Percentiles rank a stretch among this genome's conserved stretches.
These are phyloP conservation scores for Melipona quadrifasciata DNA, from an alignment of 1,140 invertebrate genomes.

Conservation along the genomic window DNA sequence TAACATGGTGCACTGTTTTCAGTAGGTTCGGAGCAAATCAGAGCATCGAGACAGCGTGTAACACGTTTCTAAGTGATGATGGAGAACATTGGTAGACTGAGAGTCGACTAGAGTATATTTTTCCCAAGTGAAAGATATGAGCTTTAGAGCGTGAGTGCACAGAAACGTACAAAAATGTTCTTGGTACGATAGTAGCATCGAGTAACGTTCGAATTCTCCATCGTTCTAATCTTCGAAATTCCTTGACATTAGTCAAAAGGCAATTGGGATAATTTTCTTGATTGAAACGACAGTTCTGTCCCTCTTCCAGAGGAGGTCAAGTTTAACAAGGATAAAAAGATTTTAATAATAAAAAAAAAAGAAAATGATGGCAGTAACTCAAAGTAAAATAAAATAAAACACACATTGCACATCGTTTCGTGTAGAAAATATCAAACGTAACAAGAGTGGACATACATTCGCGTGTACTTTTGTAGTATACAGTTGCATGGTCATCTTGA, in stretches of 20 bases:
- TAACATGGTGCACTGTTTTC: neutral
- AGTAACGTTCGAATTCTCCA: neutral
- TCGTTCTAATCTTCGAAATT: neutral
- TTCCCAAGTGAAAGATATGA: neutral
- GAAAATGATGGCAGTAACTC: neutral
- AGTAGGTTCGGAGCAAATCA: neutral
- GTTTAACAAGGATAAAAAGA: neutral
- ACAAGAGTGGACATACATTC: neutral
- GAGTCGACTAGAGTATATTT: no score
- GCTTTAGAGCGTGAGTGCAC: neutral
- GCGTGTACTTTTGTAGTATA: neutral
- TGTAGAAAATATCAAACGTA: no score
- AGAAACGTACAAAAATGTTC: no score
- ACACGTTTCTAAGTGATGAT: neutral
- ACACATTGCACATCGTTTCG: neutral
- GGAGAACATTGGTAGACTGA: slow-evolving; percentile 1
- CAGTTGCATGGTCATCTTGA: neutral
- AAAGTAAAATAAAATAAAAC: no score
- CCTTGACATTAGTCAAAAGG: neutral
- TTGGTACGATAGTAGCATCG: neutral
- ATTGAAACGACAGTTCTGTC: neutral
- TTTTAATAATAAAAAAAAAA: no score
- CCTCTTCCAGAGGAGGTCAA: neutral
- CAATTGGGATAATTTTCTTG: neutral
- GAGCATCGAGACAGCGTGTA: slow-evolving; percentile 12